Conservation (phyloP, 2,113 vertebrate genomes). For the Brienomyrus longianalis region DNA sequence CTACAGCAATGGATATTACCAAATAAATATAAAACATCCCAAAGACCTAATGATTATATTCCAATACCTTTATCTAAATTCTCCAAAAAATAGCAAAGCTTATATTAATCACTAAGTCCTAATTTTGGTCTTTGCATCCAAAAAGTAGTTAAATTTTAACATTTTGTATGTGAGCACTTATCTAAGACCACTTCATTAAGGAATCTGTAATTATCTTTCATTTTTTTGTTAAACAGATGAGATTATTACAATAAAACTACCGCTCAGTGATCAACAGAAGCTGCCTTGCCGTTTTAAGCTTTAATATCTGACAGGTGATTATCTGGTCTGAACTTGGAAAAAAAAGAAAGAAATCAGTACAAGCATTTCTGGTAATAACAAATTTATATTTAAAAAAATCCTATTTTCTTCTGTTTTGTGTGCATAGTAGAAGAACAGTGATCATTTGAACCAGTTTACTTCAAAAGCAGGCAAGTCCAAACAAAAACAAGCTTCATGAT, state of each 20-base stretch:
- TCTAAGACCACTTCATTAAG: neutral
- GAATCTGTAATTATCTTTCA: neutral
- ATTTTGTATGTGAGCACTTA: neutral
- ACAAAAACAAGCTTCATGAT: slow-evolving; percentile 6
- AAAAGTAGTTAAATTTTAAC: neutral
- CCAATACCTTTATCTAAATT: slow-evolving; percentile 13
- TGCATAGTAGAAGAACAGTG: slow-evolving; percentile 6
- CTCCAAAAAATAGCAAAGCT: slow-evolving; percentile 6
- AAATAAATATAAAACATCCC: slow-evolving; percentile 13
- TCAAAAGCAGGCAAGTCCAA: slow-evolving; percentile 5
- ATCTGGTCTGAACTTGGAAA: neutral
- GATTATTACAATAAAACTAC: neutral
- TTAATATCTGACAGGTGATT: neutral
- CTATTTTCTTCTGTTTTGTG: neutral
- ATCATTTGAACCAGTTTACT: neutral
- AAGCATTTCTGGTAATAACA: neutral
- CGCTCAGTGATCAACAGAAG: neutral
- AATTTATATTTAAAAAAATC: neutral
- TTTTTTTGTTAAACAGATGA: neutral
- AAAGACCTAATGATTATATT: slow-evolving; percentile 7
- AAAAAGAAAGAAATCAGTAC: neutral
- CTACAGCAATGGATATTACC: neutral
- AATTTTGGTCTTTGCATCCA: slow-evolving; percentile 9
- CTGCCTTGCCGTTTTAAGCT: neutral
- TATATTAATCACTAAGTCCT: neutral